A percentile compares a stretch with the other conserved stretches of the same genome.
These are phyloP conservation scores for Paraescarpia echinospica DNA, from an alignment of 1,140 invertebrate species.

Conservation along the genomic window DNA sequence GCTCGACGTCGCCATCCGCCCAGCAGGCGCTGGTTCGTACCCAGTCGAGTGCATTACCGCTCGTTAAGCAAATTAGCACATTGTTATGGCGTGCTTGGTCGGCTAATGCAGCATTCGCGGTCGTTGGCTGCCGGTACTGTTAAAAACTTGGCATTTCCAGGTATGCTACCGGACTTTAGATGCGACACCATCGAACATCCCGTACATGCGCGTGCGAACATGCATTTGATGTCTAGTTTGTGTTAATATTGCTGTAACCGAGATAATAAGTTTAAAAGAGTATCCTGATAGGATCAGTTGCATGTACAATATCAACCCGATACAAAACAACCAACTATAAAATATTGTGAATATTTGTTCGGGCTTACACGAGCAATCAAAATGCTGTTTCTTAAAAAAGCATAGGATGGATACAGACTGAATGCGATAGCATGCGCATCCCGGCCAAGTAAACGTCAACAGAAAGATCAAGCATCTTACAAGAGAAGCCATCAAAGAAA, in stretches of 20 bases:
- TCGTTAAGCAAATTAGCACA: constrained; percentile 5
- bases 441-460: not conserved
- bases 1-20: not conserved
- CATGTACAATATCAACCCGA: not conserved
- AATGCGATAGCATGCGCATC: not conserved
- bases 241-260: not conserved
- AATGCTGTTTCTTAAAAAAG: not conserved
- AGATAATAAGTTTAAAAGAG: not conserved
- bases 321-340: not conserved
- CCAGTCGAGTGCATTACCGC: not conserved
- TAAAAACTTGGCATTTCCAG: not conserved
- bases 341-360: not conserved
- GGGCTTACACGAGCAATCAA: too few species aligned
- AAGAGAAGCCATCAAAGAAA: not conserved
- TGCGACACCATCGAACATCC: not conserved
- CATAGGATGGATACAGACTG: not conserved
- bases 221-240: not conserved
- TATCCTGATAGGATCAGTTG: not conserved
- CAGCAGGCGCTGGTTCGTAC: not conserved
- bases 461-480: not conserved
- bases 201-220: not conserved
- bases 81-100: not conserved
- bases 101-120: not conserved
- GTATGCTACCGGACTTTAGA: not conserved
- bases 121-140: not conserved